phyloP scores from a whole-genome alignment of 2,797 vertebrate genomes.

The Syngnathus rostellatus region DNA sequence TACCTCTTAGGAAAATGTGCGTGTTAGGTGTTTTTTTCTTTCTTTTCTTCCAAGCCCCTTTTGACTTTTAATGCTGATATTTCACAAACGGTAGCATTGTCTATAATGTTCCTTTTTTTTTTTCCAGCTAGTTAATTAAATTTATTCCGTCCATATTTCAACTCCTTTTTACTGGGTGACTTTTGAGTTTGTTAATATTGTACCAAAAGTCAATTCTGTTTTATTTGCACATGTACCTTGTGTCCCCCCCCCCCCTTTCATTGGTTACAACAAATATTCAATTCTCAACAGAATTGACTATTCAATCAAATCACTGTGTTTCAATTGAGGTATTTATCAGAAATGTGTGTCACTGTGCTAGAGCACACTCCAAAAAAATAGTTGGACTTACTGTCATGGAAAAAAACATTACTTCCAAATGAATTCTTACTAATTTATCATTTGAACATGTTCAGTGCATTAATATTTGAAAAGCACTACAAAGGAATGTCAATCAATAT shows the following conservation, averaged over 20 bases:
- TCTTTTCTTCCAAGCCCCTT: slow-evolving; percentile 1
- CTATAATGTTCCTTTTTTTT: slow-evolving; percentile 3
- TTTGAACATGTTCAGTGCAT: neutral
- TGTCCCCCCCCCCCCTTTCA: slow-evolving; percentile 9
- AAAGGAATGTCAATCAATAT: neutral
- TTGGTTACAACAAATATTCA: neutral
- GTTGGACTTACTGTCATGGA: neutral
- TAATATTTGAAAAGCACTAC: neutral
- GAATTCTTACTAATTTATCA: neutral
- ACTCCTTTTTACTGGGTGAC: slow-evolving; percentile 31
- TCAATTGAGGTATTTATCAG: neutral
- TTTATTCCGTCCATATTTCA: slow-evolving; percentile 48
- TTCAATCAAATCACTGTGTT: neutral
- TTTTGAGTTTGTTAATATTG: slow-evolving; percentile 20
- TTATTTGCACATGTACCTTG: slow-evolving; percentile 20
- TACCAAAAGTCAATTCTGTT: slow-evolving; percentile 8
- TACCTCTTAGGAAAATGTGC: slow-evolving; percentile 43
- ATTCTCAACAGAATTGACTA: neutral
- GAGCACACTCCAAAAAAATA: neutral
- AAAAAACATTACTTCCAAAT: neutral
- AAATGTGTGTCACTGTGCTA: neutral
- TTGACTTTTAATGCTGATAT: slow-evolving; percentile 5
- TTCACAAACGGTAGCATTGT: slow-evolving; percentile 38
- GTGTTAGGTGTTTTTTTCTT: neutral
- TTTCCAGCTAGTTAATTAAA: slow-evolving; percentile 9